phyloP scores from a whole-genome alignment of 1,140 invertebrate genomes.

The Drosophila repletoides region DNA sequence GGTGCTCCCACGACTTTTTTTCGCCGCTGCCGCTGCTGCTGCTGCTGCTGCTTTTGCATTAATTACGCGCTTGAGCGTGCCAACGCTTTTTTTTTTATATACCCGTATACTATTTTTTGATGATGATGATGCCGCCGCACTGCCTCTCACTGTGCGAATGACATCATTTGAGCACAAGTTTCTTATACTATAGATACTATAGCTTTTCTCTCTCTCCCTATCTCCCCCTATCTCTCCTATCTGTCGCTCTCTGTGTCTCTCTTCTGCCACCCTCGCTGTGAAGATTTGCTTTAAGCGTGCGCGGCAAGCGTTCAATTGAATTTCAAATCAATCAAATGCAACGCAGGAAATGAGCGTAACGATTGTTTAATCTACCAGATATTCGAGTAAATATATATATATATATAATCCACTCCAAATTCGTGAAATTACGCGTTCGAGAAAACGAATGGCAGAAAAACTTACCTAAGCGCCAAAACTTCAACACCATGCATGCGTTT shows the following conservation, averaged over 20 bases:
- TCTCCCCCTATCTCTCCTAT: conserved; percentile 3
- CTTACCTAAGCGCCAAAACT: conserved; percentile 90
- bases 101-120: conserved; percentile 55
- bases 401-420: not conserved
- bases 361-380: conserved; percentile 9
- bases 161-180: conserved; percentile 41
- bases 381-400: no score
- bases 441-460: conserved; percentile 7
- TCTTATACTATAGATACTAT: conserved; percentile 25
- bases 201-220: conserved; percentile 3
- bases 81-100: conserved; percentile 62
- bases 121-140: conserved; percentile 17
- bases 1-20: conserved; percentile 70
- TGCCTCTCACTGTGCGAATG: conserved; percentile 41
- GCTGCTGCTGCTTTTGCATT: conserved; percentile 63
- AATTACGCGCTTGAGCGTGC: conserved; percentile 77
- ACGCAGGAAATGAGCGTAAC: conserved; percentile 32
- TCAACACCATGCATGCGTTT: conserved; percentile 90
- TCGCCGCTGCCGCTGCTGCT: conserved; percentile 17
- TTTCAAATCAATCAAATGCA: conserved; percentile 37
- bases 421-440: not conserved
- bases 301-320: conserved; percentile 31
- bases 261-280: not conserved
- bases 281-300: conserved; percentile 16
- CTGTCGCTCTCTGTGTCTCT: not conserved